Conservation (phyloP, 1,140 invertebrate species). For the Coptotermes formosanus region DNA sequence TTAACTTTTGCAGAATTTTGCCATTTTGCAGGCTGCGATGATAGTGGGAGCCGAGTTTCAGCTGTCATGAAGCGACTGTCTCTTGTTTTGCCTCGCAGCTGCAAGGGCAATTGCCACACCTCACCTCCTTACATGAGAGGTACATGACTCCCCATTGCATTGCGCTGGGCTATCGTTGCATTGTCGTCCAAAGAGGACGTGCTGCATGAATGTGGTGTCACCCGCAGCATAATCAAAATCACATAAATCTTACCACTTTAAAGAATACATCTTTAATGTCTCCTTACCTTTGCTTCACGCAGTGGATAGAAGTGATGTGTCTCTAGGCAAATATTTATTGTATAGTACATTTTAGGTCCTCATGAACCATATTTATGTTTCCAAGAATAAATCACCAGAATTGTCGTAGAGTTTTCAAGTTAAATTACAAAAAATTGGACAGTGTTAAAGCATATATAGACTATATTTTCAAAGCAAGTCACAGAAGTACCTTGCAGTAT, state of each 20-base stretch:
- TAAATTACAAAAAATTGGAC: too few species aligned
- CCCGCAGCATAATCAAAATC: too few species aligned
- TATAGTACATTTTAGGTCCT: too few species aligned
- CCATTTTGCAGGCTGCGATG: constrained; percentile 34
- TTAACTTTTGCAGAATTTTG: constrained; percentile 34
- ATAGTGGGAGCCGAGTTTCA: constrained; percentile 54
- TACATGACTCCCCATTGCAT: constrained; percentile 46
- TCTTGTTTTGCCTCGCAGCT: constrained; percentile 66
- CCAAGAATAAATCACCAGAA: too few species aligned
- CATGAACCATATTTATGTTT: too few species aligned
- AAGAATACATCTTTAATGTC: background rate
- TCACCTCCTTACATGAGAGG: constrained; percentile 68
- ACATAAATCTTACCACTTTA: background rate
- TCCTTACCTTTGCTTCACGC: too few species aligned
- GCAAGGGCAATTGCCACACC: constrained; percentile 66
- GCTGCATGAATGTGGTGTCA: constrained; percentile 29
- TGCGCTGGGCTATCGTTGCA: constrained; percentile 1
- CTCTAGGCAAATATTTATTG: too few species aligned
- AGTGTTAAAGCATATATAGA: too few species aligned
- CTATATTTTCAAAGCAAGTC: too few species aligned
- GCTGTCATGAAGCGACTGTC: constrained; percentile 61
- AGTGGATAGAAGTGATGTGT: too few species aligned
- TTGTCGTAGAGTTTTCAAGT: too few species aligned
- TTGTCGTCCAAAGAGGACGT: background rate
- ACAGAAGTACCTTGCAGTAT: too few species aligned